Evolutionary conservation across 1,140 invertebrate genomes (phyloP), one percentile per base, ranked within the genome.

Genomic region (Adelges cooleyi): DNA sequence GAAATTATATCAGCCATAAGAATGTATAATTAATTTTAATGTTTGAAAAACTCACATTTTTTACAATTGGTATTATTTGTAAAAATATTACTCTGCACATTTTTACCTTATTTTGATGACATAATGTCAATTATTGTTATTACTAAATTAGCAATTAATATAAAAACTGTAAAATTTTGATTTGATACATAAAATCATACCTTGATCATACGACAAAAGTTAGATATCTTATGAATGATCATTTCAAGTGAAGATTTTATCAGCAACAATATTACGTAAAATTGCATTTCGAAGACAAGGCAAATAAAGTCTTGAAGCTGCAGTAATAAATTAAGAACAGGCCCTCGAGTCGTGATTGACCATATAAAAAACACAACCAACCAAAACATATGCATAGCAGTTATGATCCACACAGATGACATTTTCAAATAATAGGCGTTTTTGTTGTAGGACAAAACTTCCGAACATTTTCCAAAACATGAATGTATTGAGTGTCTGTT

Each of bases 191-290:
- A 6, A 33, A 6, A 33, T 33, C 11, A 62, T 62, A 62, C 56
- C 56, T 62, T 62, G 13, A 62, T 62, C 27, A 62, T 48, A 62
- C 29, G 56, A 62, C 44, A 46, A 62, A 62, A 62, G 40, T 62
- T 20, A 17, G 42, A 62, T 48, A 62, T 62, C 42, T 42, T 62
- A 62, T 62, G 38, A 48, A 18, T 62, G 38, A 62, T 22, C 25
- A 62, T 48, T 62, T 62, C 56, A 62, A 62, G 56, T 22, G 56
- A 62, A 29, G 38, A 62, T 62, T 62, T 62, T 25, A 62, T 25
- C 56, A 62, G 56, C 42, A 62, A 46, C 33, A 62, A 17, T n/a
- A 62, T 27, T 36, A 48, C 42, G 6, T 62, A 62, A 46, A 62
- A 62, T 33, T 62, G 56, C 42, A 62, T 48, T 62, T 62, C 56